Base-by-base conservation (phyloP, 2,113 vertebrate genomes). In the Charina bottae region DNA sequence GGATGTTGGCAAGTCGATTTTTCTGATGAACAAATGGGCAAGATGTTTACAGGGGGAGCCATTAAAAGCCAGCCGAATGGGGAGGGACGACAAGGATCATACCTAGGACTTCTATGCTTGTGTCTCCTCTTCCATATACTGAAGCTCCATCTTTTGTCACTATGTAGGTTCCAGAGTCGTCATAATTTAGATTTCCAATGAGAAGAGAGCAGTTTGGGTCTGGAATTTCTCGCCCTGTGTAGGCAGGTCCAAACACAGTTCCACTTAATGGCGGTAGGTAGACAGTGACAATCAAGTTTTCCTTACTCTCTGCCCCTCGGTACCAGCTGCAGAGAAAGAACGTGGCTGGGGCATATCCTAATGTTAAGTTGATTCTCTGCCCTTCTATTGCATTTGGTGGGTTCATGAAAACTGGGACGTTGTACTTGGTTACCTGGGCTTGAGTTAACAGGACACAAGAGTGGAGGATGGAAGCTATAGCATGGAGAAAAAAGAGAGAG, bases 321-420 rank as follows among this genome's bases (percentile, higher is more conserved):
- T 33, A 89, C 88, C 88, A 89, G 2, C 9, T 54, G 62, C 88
- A 89, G 12, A 3, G 7, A 3, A 4, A 12, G 53, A 54, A 5
- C 2, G 1, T 2, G 4, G 28, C 17, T 2, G 60, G 49, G 26
- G 12, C 1, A 11, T 0, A 0, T 33, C 19, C 26, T n/a, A n/a
- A 2, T 21, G 1, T 89, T 23, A 89, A 68, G 19, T 28, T 72
- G 49, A 72, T 17, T 13, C 28, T 1, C 8, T 54, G 15, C n/a
- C 88, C 88, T 89, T 72, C 58, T 21, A 68, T 55, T 10, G 62
- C 46, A 2, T 12, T 55, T 7, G 37, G 15, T 33, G 46, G 88
- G 5, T 26, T 1, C 46, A 72, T 28, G 10, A 10, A 23, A n/a
- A 89, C 21, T 5, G 46, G 8, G 15, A 72, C 33, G 19, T 11